Conservation (phyloP, 1,140 invertebrate genomes). For the Drosophila fuyamai region DNA sequence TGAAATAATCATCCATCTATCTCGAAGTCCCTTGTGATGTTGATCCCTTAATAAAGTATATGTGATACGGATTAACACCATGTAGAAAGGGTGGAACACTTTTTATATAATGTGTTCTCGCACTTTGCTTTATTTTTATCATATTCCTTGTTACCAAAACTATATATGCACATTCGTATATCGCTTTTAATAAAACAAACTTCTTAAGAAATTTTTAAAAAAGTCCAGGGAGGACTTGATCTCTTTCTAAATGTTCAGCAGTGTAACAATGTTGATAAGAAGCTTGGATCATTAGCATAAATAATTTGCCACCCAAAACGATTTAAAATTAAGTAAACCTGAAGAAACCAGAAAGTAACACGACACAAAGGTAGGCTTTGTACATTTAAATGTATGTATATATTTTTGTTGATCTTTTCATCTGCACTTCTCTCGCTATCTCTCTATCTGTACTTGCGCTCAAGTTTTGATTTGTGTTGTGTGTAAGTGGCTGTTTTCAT, state of each 20-base stretch:
- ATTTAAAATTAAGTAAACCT: conserved; percentile 16
- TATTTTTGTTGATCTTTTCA: conserved; percentile 49
- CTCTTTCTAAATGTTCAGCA: neutral
- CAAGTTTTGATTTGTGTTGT: conserved; percentile 22
- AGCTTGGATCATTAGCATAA: neutral
- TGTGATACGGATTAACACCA: too few species aligned
- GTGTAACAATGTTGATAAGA: neutral
- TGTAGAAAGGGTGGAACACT: too few species aligned
- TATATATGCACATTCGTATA: too few species aligned
- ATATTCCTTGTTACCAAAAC: too few species aligned
- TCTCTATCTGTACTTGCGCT: conserved; percentile 28
- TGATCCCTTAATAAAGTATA: too few species aligned
- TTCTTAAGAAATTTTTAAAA: too few species aligned
- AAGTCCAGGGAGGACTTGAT: too few species aligned
- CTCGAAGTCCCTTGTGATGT: too few species aligned
- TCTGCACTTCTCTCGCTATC: conserved; percentile 15
- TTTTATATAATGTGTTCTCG: too few species aligned
- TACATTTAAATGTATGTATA: conserved; percentile 81
- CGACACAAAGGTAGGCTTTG: conserved; percentile 60
- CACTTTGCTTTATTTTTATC: too few species aligned
- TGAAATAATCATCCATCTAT: too few species aligned
- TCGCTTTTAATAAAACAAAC: too few species aligned
- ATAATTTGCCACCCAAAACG: neutral
- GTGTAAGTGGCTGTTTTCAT: neutral
- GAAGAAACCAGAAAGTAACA: conserved; percentile 43